Conservation (phyloP, 2,113 vertebrate species). For the Austrofundulus limnaeus region DNA sequence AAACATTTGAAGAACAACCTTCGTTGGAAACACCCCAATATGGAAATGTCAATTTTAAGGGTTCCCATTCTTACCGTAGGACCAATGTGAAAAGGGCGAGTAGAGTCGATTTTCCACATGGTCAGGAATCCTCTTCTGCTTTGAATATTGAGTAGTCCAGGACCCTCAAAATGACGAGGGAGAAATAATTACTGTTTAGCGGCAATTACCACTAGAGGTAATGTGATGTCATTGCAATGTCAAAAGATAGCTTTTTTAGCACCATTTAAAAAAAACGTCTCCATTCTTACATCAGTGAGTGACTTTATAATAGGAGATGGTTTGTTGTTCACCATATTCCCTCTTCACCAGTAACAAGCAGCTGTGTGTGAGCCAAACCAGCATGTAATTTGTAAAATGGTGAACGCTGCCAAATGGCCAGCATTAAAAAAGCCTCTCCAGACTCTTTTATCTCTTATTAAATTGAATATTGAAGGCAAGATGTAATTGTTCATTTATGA, state of each 20-base stretch:
- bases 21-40: not conserved
- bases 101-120: not conserved
- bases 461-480: conserved; percentile 24
- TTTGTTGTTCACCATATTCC: not conserved
- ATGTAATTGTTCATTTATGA: conserved; percentile 23
- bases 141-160: not conserved
- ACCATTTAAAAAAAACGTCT: not conserved
- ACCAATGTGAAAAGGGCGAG: not conserved
- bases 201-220: not conserved
- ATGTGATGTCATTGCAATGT: not conserved
- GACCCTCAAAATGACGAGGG: no score
- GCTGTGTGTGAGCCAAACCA: conserved; percentile 2
- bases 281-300: not conserved
- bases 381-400: conserved; percentile 16
- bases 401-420: conserved; percentile 14
- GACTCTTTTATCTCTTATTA: conserved; percentile 31
- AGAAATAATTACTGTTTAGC: no score
- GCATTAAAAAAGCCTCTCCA: conserved; percentile 13
- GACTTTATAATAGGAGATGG: not conserved
- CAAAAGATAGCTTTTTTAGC: not conserved
- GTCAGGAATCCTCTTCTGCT: not conserved
- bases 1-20: not conserved
- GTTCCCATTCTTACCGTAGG: not conserved
- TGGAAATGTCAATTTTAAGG: not conserved
- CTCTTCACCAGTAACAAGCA: conserved; percentile 12